Conservation (phyloP, 2,113 vertebrate genomes). For the Gymnocephalus cernua region DNA sequence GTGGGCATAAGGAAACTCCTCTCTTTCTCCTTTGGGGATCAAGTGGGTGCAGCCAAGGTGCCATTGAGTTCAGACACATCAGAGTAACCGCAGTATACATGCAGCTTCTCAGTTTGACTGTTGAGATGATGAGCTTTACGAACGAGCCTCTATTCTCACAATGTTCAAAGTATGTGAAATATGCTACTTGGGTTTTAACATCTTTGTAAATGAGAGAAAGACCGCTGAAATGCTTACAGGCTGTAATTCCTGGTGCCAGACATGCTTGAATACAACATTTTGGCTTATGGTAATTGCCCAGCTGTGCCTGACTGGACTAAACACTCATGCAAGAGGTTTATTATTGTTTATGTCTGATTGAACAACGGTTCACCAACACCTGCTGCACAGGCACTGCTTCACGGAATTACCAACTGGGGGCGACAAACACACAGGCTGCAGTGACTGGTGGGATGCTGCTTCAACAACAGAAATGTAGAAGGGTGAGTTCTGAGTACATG, state of each 20-base stretch:
- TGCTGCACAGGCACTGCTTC: conserved; percentile 45
- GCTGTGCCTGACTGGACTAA: conserved; percentile 36
- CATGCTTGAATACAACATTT: conserved; percentile 7
- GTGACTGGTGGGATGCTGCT: not conserved
- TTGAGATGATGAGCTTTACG: not conserved
- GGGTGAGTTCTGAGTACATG: not conserved
- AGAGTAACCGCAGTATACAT: not conserved
- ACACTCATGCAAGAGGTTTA: conserved; percentile 56
- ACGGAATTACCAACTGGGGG: conserved; percentile 51
- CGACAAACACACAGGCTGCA: conserved; percentile 3
- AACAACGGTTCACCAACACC: conserved; percentile 54
- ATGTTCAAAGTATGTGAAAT: conserved; percentile 15
- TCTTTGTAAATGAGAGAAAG: conserved; percentile 5
- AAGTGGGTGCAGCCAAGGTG: not conserved
- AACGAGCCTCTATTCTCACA: not conserved
- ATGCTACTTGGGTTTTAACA: not conserved
- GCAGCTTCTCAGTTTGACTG: not conserved
- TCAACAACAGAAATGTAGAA: not conserved
- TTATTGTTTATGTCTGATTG: conserved; percentile 73
- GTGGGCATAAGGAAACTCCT: not conserved
- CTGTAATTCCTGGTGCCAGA: conserved; percentile 42
- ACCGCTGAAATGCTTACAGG: conserved; percentile 29
- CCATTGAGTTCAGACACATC: conserved; percentile 24
- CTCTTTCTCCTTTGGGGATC: not conserved
- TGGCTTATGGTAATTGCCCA: conserved; percentile 39